Percentiles rank a stretch among this genome's conserved stretches.
Conservation (phyloP, 2,113 vertebrate genomes). For the Arenaria interpres region DNA sequence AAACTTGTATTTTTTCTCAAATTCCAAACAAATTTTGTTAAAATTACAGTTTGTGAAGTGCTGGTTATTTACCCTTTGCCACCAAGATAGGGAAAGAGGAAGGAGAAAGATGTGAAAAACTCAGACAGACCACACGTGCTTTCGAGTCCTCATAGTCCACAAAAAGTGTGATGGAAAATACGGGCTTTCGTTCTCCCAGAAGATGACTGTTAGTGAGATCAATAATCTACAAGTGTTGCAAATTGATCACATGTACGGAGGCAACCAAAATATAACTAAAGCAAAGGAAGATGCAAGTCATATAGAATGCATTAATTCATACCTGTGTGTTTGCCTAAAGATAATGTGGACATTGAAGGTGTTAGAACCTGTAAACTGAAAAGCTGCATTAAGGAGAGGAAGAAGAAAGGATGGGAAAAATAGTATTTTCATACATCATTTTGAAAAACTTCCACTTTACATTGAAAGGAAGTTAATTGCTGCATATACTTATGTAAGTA, state of each 20-base stretch:
- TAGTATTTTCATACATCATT: background rate
- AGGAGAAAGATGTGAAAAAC: background rate
- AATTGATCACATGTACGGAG: background rate
- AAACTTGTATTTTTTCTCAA: background rate
- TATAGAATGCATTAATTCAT: background rate
- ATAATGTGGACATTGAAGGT: background rate
- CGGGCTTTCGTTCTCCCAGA: background rate
- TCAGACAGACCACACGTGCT: too few relatives aligned
- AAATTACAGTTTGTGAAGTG: background rate
- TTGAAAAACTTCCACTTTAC: background rate
- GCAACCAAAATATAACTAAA: background rate
- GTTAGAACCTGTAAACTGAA: background rate
- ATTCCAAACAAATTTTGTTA: background rate
- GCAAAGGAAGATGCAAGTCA: background rate
- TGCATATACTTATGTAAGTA: background rate
- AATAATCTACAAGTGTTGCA: background rate
- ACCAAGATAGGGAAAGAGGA: background rate
- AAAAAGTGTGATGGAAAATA: background rate
- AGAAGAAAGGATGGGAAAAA: background rate
- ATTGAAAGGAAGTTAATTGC: background rate
- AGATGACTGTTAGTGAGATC: background rate
- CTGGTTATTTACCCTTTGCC: background rate
- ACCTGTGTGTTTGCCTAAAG: background rate
- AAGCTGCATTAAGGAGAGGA: background rate
- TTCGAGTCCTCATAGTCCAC: background rate